Evolutionary conservation across 1,140 invertebrate species (phyloP).

Genomic region (Drosophila santomea): DNA sequence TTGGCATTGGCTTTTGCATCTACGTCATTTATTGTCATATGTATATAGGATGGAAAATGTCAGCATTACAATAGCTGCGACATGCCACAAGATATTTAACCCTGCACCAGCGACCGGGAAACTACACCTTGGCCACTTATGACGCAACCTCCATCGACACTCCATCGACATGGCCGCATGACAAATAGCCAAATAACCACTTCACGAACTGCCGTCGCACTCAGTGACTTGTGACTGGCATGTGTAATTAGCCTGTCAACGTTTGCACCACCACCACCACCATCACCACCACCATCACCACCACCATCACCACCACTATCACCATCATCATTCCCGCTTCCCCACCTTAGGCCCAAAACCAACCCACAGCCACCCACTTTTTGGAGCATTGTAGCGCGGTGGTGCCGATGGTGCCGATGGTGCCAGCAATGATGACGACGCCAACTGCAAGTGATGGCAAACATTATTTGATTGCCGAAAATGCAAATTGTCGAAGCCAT

Average conservation of each 20-base stretch:
- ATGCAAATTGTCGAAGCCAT: constrained; percentile 54
- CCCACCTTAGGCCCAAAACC: not conserved
- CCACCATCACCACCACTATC: too few species aligned
- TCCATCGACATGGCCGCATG: constrained; percentile 28
- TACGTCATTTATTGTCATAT: too few species aligned
- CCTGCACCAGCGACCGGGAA: not conserved
- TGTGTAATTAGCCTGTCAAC: constrained; percentile 67
- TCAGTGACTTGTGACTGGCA: constrained; percentile 66
- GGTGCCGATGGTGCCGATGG: not conserved
- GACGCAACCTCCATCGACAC: constrained; percentile 41
- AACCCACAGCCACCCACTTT: not conserved
- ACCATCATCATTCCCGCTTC: not conserved
- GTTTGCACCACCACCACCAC: constrained; percentile 3
- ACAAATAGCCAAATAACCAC: constrained; percentile 48
- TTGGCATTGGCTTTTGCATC: too few species aligned
- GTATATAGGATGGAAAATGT: too few species aligned
- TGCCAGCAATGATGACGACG: constrained; percentile 21
- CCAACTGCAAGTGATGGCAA: constrained; percentile 44
- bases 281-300: not conserved
- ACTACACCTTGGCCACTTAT: constrained; percentile 44
- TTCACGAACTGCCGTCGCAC: constrained; percentile 12
- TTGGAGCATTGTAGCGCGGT: constrained; percentile 26
- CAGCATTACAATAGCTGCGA: too few species aligned
- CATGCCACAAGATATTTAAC: not conserved
- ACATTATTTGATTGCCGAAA: constrained; percentile 57